Evolutionary conservation across 2,113 vertebrate species (phyloP).

Genomic region (Excalfactoria chinensis): DNA sequence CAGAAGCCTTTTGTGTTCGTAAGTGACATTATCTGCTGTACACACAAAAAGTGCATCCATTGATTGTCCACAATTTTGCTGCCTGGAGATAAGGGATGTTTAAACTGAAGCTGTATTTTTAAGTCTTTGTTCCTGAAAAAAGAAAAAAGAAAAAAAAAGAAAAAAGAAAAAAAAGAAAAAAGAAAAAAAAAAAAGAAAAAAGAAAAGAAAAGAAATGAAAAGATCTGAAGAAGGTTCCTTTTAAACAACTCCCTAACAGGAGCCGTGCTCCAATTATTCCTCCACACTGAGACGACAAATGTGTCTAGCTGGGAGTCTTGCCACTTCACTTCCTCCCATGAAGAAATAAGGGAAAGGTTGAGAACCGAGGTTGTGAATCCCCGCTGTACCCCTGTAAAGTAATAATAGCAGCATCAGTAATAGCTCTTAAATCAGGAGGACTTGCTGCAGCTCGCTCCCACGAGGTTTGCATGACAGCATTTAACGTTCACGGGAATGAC

Average conservation of each 20-base stretch:
- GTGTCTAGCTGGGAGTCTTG: not conserved
- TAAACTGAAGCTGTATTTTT: accelerated
- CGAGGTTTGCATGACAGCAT: not conserved
- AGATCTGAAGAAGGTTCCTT: not conserved
- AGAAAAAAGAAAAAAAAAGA: not conserved
- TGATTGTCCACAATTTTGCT: too few species aligned
- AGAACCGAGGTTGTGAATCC: not conserved
- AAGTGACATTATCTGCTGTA: not conserved
- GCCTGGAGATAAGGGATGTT: not conserved
- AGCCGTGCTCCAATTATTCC: not conserved
- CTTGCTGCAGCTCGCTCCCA: not conserved
- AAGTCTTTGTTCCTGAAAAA: not conserved
- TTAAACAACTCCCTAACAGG: not conserved
- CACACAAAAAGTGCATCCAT: not conserved
- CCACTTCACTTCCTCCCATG: not conserved
- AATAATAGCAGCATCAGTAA: constrained; percentile 34
- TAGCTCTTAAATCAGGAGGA: constrained; percentile 37
- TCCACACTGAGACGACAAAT: not conserved
- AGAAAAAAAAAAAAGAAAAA: not conserved
- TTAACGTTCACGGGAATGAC: constrained; percentile 31
- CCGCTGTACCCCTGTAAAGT: constrained; percentile 15
- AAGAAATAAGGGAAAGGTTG: not conserved
- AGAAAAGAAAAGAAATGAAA: not conserved
- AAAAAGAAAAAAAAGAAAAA: not conserved
- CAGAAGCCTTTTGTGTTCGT: not conserved